Percentiles rank a stretch among this genome's conserved stretches.
Evolutionary conservation across 2,797 vertebrate genomes (phyloP).

Genomic region (Cyclopterus lumpus): DNA sequence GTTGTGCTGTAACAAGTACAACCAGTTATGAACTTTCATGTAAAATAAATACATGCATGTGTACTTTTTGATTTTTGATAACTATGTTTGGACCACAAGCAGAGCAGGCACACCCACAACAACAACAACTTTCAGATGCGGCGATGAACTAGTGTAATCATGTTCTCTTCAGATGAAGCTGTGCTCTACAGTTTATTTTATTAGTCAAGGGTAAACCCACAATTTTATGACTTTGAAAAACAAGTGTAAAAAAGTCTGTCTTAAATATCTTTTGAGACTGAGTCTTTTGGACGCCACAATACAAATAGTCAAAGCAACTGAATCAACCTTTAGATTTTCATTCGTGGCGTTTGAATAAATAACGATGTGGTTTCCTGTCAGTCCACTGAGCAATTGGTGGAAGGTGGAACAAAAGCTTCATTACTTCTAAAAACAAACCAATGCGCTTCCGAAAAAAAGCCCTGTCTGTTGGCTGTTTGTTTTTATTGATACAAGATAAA

Average conservation of each 20-base stretch:
- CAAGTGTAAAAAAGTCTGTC: neutral
- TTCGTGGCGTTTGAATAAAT: constrained; percentile 12
- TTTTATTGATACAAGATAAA: constrained; percentile 39
- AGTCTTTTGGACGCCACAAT: neutral
- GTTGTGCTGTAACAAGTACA: neutral
- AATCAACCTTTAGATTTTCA: constrained; percentile 37
- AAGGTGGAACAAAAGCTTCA: constrained; percentile 43
- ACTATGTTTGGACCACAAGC: constrained; percentile 14
- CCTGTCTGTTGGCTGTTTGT: constrained; percentile 18
- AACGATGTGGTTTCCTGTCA: constrained; percentile 49
- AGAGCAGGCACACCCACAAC: constrained; percentile 21
- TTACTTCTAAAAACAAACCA: constrained; percentile 40
- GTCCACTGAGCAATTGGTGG: constrained; percentile 32
- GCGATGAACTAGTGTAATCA: neutral
- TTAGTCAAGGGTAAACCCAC: constrained; percentile 11
- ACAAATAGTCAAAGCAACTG: constrained; percentile 44
- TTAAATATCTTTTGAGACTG: constrained; percentile 20
- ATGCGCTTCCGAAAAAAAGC: neutral
- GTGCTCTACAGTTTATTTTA: constrained; percentile 22
- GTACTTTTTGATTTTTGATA: constrained; percentile 12
- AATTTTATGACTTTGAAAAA: constrained; percentile 15
- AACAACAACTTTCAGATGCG: constrained; percentile 31
- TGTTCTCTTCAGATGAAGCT: constrained; percentile 8
- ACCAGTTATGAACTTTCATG: neutral
- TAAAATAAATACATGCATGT: constrained; percentile 13